A percentile compares a stretch with the other conserved stretches of the same genome.
phyloP scores from a whole-genome alignment of 2,113 vertebrate genomes.

The Lethenteron reissneri region DNA sequence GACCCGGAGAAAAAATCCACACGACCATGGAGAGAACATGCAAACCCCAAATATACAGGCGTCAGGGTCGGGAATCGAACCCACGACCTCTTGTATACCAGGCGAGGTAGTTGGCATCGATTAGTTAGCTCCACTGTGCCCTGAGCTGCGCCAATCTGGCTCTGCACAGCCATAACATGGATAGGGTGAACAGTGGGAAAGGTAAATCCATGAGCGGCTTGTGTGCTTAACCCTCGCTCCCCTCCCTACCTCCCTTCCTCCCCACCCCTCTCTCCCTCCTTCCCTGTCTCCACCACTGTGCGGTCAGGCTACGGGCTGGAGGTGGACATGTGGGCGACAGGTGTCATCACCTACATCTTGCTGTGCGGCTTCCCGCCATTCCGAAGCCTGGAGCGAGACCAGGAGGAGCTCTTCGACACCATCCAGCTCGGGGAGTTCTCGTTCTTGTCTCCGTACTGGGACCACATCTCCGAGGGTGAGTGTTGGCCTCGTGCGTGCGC shows the following conservation, averaged over 20 bases:
- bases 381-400: constrained; percentile 62
- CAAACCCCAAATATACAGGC: no score
- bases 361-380: constrained; percentile 86
- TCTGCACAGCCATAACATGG: no score
- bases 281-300: no score
- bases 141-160: no score
- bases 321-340: constrained; percentile 86
- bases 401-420: constrained; percentile 66
- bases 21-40: no score
- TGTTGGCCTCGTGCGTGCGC: neutral
- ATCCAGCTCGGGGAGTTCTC: constrained; percentile 61
- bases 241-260: neutral
- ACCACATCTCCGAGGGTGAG: constrained; percentile 66
- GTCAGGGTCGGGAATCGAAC: no score
- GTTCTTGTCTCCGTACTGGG: constrained; percentile 80
- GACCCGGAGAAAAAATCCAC: no score
- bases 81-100: no score
- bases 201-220: neutral
- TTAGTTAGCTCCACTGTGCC: no score
- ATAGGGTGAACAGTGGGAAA: neutral
- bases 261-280: neutral
- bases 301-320: constrained; percentile 59
- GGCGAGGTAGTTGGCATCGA: no score
- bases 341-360: constrained; percentile 78
- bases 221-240: neutral